Conservation (phyloP, 2,797 vertebrate genomes). For the Dicrostonyx torquatus region DNA sequence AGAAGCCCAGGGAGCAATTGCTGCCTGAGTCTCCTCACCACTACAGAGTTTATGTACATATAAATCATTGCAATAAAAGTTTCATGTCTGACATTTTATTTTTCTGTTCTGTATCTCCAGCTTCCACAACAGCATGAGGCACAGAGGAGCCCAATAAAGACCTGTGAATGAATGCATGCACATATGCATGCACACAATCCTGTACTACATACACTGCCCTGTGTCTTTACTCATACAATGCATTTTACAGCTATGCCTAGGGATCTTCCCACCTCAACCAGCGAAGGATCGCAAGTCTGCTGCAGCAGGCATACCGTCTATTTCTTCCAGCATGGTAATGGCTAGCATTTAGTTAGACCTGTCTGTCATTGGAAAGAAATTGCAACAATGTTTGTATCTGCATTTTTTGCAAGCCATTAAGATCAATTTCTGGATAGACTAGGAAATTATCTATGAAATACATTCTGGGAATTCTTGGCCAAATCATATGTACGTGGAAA, state of each 20-base stretch:
- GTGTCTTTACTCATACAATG: not conserved
- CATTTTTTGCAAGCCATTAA: constrained; percentile 19
- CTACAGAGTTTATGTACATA: not conserved
- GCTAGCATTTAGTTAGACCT: not conserved
- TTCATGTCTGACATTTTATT: not conserved
- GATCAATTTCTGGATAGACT: not conserved
- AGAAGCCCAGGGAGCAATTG: not conserved
- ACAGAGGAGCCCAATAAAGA: not conserved
- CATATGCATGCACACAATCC: not conserved
- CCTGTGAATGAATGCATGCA: not conserved
- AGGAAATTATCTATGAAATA: not conserved
- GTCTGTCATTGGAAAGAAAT: not conserved
- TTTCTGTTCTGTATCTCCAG: not conserved
- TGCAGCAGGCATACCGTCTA: not conserved
- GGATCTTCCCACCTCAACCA: not conserved
- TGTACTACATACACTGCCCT: not conserved
- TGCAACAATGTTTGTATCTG: not conserved
- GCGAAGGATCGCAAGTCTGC: not conserved
- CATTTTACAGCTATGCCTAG: not conserved
- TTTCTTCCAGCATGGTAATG: not conserved
- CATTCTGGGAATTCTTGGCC: constrained; percentile 16
- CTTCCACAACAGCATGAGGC: not conserved
- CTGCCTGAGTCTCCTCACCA: not conserved
- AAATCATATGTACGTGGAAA: not conserved
- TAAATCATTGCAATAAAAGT: not conserved